Conservation (phyloP, 2,797 vertebrate species). For the Euthynnus affinis region DNA sequence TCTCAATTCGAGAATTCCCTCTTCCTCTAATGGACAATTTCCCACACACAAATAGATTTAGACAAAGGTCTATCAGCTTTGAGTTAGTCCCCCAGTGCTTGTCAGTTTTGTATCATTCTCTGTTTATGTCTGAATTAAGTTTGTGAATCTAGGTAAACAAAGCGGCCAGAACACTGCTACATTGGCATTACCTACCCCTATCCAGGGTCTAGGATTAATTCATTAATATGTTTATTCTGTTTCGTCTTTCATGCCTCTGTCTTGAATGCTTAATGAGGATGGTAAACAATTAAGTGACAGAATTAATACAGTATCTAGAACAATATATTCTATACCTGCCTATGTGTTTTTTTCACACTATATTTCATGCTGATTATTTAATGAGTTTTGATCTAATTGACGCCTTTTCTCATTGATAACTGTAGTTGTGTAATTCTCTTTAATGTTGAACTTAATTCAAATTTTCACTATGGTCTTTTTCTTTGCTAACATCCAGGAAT, state of each 20-base stretch:
- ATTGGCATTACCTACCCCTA: background rate
- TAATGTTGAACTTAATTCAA: slow-evolving; percentile 1
- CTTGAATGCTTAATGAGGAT: background rate
- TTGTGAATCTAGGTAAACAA: slow-evolving; percentile 29
- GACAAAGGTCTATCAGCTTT: slow-evolving; percentile 26
- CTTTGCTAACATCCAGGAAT: slow-evolving; percentile 84
- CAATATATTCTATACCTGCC: background rate
- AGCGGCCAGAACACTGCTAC: background rate
- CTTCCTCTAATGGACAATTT: slow-evolving; percentile 6
- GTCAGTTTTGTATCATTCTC: slow-evolving; percentile 28
- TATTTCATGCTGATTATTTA: background rate
- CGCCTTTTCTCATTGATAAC: background rate
- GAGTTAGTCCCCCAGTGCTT: background rate
- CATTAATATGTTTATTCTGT: background rate
- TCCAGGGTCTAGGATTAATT: background rate
- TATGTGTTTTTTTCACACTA: background rate
- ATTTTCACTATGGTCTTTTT: slow-evolving; percentile 39
- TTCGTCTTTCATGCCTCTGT: slow-evolving; percentile 6
- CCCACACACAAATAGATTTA: slow-evolving; percentile 13
- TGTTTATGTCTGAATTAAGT: slow-evolving; percentile 18
- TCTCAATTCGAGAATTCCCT: background rate
- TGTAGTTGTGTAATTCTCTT: background rate
- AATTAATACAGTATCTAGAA: background rate
- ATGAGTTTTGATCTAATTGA: background rate
- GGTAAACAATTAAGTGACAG: background rate